A percentile compares a stretch with the other conserved stretches of the same genome.
Evolutionary conservation across 1,140 invertebrate species (phyloP).

Genomic region (Pseudomyrmex cubaensis): DNA sequence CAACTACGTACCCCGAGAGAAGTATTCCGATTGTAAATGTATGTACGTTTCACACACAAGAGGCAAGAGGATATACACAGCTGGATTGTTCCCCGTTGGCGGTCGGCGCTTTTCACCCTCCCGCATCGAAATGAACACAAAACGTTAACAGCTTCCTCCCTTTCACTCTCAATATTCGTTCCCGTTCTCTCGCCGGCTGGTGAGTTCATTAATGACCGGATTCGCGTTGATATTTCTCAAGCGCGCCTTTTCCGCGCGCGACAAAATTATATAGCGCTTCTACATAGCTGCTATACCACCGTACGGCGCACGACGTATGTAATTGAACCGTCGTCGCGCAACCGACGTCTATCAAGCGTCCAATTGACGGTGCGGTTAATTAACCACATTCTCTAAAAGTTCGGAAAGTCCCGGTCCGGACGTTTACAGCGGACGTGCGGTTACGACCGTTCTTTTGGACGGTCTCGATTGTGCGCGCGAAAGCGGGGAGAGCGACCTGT

Average conservation of each 20-base stretch:
- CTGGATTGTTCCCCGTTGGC: constrained; percentile 35
- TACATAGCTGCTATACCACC: not conserved
- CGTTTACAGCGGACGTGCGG: not conserved
- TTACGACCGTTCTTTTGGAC: not conserved
- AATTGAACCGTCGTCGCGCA: constrained; percentile 42
- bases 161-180: constrained; percentile 56
- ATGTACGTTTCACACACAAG: constrained; percentile 20
- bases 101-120: constrained; percentile 37
- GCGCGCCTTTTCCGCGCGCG: constrained; percentile 43
- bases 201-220: constrained; percentile 64
- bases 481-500: not conserved
- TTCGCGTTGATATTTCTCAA: constrained; percentile 36
- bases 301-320: not conserved
- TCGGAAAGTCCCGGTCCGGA: not conserved
- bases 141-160: constrained; percentile 60
- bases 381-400: constrained; percentile 42
- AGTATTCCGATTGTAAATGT: constrained; percentile 22
- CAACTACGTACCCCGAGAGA: not conserved
- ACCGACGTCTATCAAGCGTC: constrained; percentile 36
- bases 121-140: constrained; percentile 44
- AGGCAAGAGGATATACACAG: constrained; percentile 7
- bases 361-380: constrained; percentile 50
- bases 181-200: constrained; percentile 37
- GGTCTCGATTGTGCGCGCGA: not conserved
- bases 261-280: constrained; percentile 29